Conservation (phyloP, 1,140 invertebrate species). For the Micrasema longulum region DNA sequence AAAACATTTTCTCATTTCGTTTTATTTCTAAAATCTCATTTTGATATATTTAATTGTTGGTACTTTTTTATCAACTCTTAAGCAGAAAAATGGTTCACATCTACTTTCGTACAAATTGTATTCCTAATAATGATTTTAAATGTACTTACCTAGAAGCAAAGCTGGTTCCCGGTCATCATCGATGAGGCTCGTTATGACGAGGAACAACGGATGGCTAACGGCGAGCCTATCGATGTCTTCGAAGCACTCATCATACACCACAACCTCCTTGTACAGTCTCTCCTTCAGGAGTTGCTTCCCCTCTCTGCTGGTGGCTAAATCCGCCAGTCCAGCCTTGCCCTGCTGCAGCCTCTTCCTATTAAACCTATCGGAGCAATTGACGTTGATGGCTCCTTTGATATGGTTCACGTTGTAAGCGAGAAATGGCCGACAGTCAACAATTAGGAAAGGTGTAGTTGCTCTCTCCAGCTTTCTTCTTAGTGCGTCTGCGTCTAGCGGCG, state of each 20-base stretch:
- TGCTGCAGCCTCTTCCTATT: conserved; percentile 77
- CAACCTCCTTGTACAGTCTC: conserved; percentile 71
- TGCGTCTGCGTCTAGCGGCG: conserved; percentile 58
- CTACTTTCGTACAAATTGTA: too few species aligned
- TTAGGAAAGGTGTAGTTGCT: conserved; percentile 61
- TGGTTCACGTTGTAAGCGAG: conserved; percentile 80
- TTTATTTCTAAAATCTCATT: too few species aligned
- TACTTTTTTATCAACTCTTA: too few species aligned
- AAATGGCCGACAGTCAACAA: conserved; percentile 81
- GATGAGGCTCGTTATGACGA: conserved; percentile 76
- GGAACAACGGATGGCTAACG: conserved; percentile 72
- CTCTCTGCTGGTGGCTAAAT: conserved; percentile 73
- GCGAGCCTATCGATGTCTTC: conserved; percentile 72
- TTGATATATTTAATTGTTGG: too few species aligned
- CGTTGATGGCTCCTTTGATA: conserved; percentile 79
- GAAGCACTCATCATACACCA: conserved; percentile 79
- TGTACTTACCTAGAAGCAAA: conserved; percentile 77
- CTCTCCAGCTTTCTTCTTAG: conserved; percentile 59
- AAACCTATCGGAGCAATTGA: conserved; percentile 81
- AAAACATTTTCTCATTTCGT: too few species aligned
- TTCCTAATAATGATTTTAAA: conserved; percentile 31
- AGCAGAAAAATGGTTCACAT: too few species aligned
- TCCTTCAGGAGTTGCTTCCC: conserved; percentile 75
- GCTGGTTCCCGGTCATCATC: conserved; percentile 79
- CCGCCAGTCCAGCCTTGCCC: conserved; percentile 75